Evolutionary conservation across 2,797 vertebrate genomes (phyloP), one percentile per base, ranked within the genome.

Genomic region (Carapus acus): DNA sequence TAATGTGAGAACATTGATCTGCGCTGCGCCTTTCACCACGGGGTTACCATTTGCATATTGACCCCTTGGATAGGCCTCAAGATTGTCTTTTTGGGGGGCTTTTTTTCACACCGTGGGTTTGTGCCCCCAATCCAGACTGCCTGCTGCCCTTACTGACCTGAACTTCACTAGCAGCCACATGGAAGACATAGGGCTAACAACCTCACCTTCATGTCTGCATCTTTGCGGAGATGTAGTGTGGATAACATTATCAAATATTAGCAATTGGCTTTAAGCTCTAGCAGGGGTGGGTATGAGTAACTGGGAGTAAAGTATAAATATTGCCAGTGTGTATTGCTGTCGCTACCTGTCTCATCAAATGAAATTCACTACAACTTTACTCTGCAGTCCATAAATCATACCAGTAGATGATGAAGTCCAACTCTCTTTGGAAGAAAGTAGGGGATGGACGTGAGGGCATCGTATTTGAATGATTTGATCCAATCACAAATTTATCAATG

Each of bases 11-110:
- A 86, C 81, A 81, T 76, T 82, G 78, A 88, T 87, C 70, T 34
- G 53, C 61, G 62, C 66, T 65, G 17, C 49, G 51, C 56, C 65
- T 81, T 79, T 85, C 79, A 74, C 57, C 66, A 38, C n/a, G n/a
- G 73, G 80, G 79, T 82, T 66, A 73, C 51, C 62, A 86, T 89
- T 86, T 87, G 79, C 83, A 87, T 87, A 67, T 74, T 86, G 81
- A 84, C 79, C 82, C 71, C 33, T 54, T 62, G 54, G 62, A 17
- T 55, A 60, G 60, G 74, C 74, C 76, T 58, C 47, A 58, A 56
- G 27, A 71, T 71, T 74, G 66, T 80, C 67, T 64, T 66, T n/a
- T n/a, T n/a, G n/a, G n/a, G n/a, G n/a, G n/a, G n/a, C n/a, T n/a
- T n/a, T n/a, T 67, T 77, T 71, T 58, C 34, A 73, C 74, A 78